Base-by-base conservation (phyloP, 2,888 invertebrate genomes). In the Microctonus hyperodae region DNA sequence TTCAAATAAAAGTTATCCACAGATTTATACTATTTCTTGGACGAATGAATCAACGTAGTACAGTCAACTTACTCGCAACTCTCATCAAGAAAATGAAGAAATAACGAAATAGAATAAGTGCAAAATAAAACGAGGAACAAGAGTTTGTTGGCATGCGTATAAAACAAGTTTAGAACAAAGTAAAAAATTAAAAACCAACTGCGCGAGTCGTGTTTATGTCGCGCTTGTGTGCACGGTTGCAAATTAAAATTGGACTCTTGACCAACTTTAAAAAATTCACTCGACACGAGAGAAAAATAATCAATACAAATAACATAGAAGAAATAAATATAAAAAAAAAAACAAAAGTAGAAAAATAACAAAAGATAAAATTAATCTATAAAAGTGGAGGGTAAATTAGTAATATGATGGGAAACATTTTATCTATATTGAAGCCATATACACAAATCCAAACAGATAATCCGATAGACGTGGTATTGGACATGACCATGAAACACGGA, bases 381-480 rank as follows among this genome's bases (percentile, higher is more conserved):
- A 60, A 53, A 13, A 33, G 33, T 20, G 7, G 5, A n/a, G n/a
- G 9, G 9, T 25, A 11, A 51, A 51, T 51, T 51, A 51, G 13
- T 5, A 44, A 44, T 44, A 16, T n/a, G 16, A 16, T 23, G 23
- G 11, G n/a, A 50, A 22, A n/a, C 20, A 10, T 50, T 22, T 22
- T 16, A 64, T 55, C 48, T 55, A 50, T 31, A 44, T 48, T 6
- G 37, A 64, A 64, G 56, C 33, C 31, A 33, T 48, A 64, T 48
- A 57, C 57, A 57, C 57, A 51, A 57, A 57, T 64, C 25, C 56
- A 23, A 6, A 56, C 16, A 16, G 28, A 57, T 64, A 57, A 64
- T 57, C 56, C 44, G 56, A 11, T 2, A 50, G 6, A 50, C 63
- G 20, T 64, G 63, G 44, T 44, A 55, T 44, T 44, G 44, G 7